Evolutionary conservation across 2,797 vertebrate genomes (phyloP), one percentile per base, ranked within the genome.

Genomic region (Monodelphis domestica): DNA sequence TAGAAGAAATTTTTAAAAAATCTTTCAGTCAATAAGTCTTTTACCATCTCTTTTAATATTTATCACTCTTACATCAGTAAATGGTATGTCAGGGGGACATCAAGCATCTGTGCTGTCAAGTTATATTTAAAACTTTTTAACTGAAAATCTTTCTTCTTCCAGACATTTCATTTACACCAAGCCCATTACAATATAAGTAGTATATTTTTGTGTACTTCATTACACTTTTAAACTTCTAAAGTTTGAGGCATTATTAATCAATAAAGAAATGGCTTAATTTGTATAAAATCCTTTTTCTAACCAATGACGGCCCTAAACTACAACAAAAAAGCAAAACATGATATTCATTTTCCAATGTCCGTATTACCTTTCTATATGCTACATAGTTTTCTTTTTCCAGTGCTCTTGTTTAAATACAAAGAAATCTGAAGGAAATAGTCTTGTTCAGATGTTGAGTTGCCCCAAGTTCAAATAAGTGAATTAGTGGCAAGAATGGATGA

Each of bases 281-380:
- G 59, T 50, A 54, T 24, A 45, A 91, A 70, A 38, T 53, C 10
- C 28, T 6, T 24, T 53, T n/a, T 12, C 10, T 50, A 91, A 92
- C 84, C 29, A 55, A 45, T 51, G 33, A 11, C 78, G 90, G 89
- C 29, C 63, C 2, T 89, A 24, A 95, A 70, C 50, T 93, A 54
- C 94, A 17, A 38, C n/a, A 94, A 94, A 88, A 53, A 2, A n/a
- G 33, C 54, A 90, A 94, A 55, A 28, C n/a, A 84, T 54, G 70
- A 53, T 52, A 78, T 89, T 56, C 53, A 52, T 87, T 95, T 90
- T 90, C 51, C 54, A 94, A 90, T 24, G 28, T 11, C 55, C 78
- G 87, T 7, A 14, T 96, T 88, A 94, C 55, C 91, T 94, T 96
- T 93, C 51, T 88, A 55, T 94, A 91, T 94, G 92, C 53, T 14